phyloP scores from a whole-genome alignment of 2,888 invertebrate species.

The Psylliodes chrysocephalus region DNA sequence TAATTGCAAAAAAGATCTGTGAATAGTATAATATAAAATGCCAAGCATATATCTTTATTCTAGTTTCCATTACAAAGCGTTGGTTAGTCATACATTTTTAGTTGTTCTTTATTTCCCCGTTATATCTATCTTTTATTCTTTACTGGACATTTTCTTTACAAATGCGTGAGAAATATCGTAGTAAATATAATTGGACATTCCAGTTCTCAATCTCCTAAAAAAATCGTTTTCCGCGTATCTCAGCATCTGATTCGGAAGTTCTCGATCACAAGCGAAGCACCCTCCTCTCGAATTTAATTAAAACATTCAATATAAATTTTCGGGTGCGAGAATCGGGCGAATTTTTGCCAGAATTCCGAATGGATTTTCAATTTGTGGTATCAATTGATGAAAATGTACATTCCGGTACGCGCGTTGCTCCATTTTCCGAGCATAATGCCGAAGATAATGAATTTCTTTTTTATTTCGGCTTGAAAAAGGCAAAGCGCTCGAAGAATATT shows the following conservation, averaged over 20 bases:
- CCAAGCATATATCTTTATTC: too few species aligned
- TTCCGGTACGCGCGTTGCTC: conserved; percentile 34
- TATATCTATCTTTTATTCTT: too few species aligned
- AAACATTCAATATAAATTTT: conserved; percentile 40
- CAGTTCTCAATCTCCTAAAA: neutral
- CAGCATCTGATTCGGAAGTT: conserved; percentile 30
- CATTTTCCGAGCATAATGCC: conserved; percentile 29
- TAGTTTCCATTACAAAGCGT: too few species aligned
- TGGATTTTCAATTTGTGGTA: conserved; percentile 41
- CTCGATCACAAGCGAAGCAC: conserved; percentile 29
- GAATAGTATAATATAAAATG: too few species aligned
- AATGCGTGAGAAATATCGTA: too few species aligned
- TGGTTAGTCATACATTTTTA: too few species aligned
- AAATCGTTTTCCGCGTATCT: neutral
- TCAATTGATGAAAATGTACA: conserved; percentile 39
- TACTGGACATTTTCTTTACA: too few species aligned
- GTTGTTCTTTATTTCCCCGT: too few species aligned
- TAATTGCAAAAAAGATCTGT: too few species aligned
- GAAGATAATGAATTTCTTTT: conserved; percentile 37
- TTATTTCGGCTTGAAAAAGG: conserved; percentile 14
- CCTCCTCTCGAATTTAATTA: conserved; percentile 39
- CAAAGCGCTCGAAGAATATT: conserved; percentile 5
- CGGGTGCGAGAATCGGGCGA: conserved; percentile 15
- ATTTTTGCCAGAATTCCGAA: conserved; percentile 27
- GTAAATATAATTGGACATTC: neutral